phyloP scores from a whole-genome alignment of 2,888 invertebrate genomes.

The Hyposoter didymator region DNA sequence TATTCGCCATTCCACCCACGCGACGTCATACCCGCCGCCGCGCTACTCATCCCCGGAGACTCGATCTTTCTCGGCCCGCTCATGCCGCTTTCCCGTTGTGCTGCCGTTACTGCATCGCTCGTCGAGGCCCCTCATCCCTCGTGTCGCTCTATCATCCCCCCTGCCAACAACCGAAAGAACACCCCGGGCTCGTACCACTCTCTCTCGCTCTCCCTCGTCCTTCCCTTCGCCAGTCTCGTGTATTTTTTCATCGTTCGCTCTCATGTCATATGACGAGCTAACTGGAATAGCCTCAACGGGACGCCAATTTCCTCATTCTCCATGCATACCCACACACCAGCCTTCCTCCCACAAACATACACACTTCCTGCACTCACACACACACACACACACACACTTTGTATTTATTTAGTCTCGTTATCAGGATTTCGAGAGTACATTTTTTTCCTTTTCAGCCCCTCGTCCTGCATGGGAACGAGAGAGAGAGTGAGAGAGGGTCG shows the following conservation, averaged over 20 bases:
- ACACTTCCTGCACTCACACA: neutral
- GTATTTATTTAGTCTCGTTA: conserved; percentile 28
- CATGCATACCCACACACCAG: neutral
- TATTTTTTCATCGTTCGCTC: conserved; percentile 27
- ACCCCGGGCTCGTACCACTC: conserved; percentile 52
- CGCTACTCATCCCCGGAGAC: neutral
- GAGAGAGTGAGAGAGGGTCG: conserved; percentile 48
- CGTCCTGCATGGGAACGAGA: neutral
- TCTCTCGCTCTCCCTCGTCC: conserved; percentile 14
- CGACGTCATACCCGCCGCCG: conserved; percentile 33
- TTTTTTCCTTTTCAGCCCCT: neutral
- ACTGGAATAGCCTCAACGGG: conserved; percentile 62
- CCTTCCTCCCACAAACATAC: neutral
- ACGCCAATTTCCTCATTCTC: conserved; percentile 45
- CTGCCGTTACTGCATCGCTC: conserved; percentile 81
- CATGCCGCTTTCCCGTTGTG: conserved; percentile 78
- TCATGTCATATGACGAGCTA: conserved; percentile 53
- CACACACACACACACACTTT: conserved; percentile 1
- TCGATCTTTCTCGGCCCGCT: conserved; percentile 5
- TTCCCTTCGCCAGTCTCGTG: conserved; percentile 1
- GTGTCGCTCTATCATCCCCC: conserved; percentile 56
- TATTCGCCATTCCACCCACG: conserved; percentile 55
- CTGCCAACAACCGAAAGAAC: conserved; percentile 42
- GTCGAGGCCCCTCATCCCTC: conserved; percentile 74
- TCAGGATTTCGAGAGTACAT: conserved; percentile 50